A percentile compares a stretch with the other conserved stretches of the same genome.
These are phyloP conservation scores for Salpingus planirostris DNA, from an alignment of 2,888 invertebrate genomes.

Conservation along the genomic window DNA sequence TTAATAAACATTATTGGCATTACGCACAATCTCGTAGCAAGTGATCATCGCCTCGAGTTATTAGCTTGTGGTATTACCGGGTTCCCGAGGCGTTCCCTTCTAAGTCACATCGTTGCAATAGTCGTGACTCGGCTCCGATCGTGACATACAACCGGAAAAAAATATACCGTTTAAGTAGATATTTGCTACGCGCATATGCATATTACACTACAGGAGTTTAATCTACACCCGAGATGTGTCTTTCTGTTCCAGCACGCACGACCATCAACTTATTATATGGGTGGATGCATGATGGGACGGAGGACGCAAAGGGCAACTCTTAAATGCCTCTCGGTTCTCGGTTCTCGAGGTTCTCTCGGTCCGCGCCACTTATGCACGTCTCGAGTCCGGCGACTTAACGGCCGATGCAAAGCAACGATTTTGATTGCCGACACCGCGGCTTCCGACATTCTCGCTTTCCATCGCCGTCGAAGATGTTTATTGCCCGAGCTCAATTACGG, in stretches of 20 bases:
- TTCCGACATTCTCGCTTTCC: constrained; percentile 34
- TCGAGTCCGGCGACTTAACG: constrained; percentile 23
- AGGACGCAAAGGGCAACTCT: constrained; percentile 10
- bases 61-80: constrained; percentile 33
- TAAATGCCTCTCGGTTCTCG: too few species aligned
- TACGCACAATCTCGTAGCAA: constrained; percentile 24
- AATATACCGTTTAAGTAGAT: constrained; percentile 33
- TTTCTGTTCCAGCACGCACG: constrained; percentile 14
- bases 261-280: too few species aligned
- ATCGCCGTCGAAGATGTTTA: constrained; percentile 32
- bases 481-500: constrained; percentile 31
- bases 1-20: constrained; percentile 18
- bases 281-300: too few species aligned
- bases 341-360: too few species aligned
- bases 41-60: constrained; percentile 31
- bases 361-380: too few species aligned
- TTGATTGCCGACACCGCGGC: constrained; percentile 33
- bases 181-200: constrained; percentile 34
- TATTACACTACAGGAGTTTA: constrained; percentile 23
- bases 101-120: constrained; percentile 30
- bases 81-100: constrained; percentile 31
- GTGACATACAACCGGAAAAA: constrained; percentile 36
- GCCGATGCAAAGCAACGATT: constrained; percentile 22
- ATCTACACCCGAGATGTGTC: constrained; percentile 17
- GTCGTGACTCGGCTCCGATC: constrained; percentile 38